Base-by-base conservation (phyloP, 2,797 vertebrate genomes). In the Sebastes kiyomatsui region DNA sequence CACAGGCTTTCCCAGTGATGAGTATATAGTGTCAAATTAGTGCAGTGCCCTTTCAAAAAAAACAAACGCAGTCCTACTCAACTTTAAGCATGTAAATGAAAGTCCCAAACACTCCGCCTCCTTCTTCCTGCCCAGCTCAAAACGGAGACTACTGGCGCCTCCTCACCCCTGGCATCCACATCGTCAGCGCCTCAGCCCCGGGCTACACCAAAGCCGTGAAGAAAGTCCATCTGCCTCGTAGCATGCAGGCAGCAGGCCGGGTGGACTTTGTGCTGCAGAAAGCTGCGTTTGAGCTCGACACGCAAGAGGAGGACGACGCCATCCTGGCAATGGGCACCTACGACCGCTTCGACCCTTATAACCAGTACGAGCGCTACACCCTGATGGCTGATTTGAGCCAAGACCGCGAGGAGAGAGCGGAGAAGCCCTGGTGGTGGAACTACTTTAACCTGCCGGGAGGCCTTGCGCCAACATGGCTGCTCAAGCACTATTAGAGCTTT, bases 371-470 rank as follows among this genome's bases (percentile, higher is more conserved):
- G 81, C 95, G 94, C 55, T 95, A 96, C 92, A 87, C 83, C 61
- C 76, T 27, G 73, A 76, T 80, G 49, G 68, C 85, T 1, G 55
- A 75, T 0, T 1, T 77, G 49, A 82, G 67, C 49, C 82, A 0
- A 72, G 85, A 32, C 33, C 91, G 60, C 2, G 92, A 87, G 92
- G 86, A 65, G 88, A 94, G 80, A 70, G 12, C 88, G 81, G 96
- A 96, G 88, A 98, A 97, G 84, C 98, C 98, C 0, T 99, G 98
- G 98, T 99, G 98, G 98, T 99, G 98, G 98, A 95, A 93, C 11
- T 99, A 99, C 87, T 98, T 99, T 87, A 92, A 92, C 6, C 93
- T 90, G 1, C 82, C 97, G 0, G 95, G 94, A 30, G 91, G 86
- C 3, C 91, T 96, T 3, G 90, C 94, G 11, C 98, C 98, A 0